A percentile compares a stretch with the other conserved stretches of the same genome.
Evolutionary conservation across 2,888 invertebrate species (phyloP).

Genomic region (Autographa gamma): DNA sequence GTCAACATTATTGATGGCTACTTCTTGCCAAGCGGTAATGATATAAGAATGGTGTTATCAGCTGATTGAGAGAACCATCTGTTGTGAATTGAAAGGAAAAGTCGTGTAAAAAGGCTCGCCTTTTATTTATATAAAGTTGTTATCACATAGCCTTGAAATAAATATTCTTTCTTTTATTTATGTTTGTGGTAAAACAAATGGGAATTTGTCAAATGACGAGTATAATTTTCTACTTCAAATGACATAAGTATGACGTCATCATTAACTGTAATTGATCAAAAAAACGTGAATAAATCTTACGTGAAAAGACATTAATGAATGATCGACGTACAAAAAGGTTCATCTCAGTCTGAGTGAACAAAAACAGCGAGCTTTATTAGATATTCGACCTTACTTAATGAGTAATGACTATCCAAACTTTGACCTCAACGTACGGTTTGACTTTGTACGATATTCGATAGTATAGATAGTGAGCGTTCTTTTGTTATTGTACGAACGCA

Average conservation of each 20-base stretch:
- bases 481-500: conserved; percentile 16
- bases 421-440: background rate
- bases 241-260: background rate
- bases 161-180: background rate
- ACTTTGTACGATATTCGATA: conserved; percentile 17
- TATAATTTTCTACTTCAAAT: too few species aligned
- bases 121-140: background rate
- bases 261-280: background rate
- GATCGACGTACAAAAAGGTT: background rate
- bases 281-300: background rate
- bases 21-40: background rate
- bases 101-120: background rate
- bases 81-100: conserved; percentile 1
- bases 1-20: background rate
- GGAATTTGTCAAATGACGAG: too few species aligned
- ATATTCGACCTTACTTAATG: background rate
- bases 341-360: background rate
- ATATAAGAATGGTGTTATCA: background rate
- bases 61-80: background rate
- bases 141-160: background rate
- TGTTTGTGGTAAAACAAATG: background rate
- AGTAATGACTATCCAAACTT: conserved; percentile 7
- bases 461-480: conserved; percentile 21
- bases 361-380: background rate
- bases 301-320: conserved; percentile 1